Evolutionary conservation across 2,888 invertebrate species (phyloP), one percentile per base, ranked within the genome.

Genomic region (Dinocampus coccinellae): DNA sequence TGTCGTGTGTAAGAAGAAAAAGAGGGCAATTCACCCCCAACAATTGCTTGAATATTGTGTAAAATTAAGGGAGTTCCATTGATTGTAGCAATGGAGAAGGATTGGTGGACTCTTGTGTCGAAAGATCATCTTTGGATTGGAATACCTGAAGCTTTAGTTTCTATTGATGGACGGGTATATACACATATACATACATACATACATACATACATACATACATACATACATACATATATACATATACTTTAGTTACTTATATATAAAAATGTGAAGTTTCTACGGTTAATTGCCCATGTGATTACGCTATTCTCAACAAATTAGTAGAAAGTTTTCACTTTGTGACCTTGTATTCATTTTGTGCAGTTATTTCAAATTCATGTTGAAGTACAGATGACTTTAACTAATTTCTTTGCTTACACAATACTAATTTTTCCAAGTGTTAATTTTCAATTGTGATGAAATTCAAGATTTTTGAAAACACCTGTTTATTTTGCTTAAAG

Each of bases 81-180:
- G 57, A 76, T 53, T n/a, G 33, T 26, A 64, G 42, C 52, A 62
- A 85, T 85, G 85, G 85, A 86, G 68, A 83, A 79, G 75, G 84
- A 86, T 74, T 86, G 87, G 86, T 87, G 87, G 87, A 80, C 79
- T 58, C 79, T 87, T 29, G 79, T 81, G 47, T 83, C 82, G 29
- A 80, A 81, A 68, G 78, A 78, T 66, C 76, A 81, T 57, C 77
- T 75, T 6, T 76, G 83, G 64, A 76, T 82, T 13, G 78, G 77
- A 62, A 84, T 92, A 42, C 91, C 92, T 0, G 92, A 92, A 75
- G 89, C 90, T 79, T 87, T 92, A 75, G 89, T 91, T 2, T 89
- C 92, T 53, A 78, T 88, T 68, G 91, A 92, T 79, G 92, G 92
- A 78, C 84, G 90, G 91, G 92, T 92, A 88, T 77, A 47, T n/a